phyloP scores from a whole-genome alignment of 2,888 invertebrate genomes.

The Fragum sueziense region DNA sequence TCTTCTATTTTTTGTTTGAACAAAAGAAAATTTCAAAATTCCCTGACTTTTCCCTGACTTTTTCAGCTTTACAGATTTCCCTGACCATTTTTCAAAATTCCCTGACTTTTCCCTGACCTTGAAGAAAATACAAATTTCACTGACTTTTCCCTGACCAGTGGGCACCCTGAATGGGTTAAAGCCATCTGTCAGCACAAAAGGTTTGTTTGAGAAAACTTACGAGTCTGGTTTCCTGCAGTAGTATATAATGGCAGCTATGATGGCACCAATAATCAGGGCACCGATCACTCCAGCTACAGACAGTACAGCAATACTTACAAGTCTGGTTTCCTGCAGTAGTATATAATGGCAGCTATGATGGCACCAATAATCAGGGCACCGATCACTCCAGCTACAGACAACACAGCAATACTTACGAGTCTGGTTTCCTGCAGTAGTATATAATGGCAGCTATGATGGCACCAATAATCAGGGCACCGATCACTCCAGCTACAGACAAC shows the following conservation, averaged over 20 bases:
- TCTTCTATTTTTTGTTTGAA: too few species aligned
- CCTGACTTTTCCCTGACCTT: too few species aligned
- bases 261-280: constrained; percentile 4
- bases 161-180: too few species aligned
- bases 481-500: constrained; percentile 33
- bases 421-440: constrained; percentile 28
- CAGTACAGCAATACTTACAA: constrained; percentile 20
- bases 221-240: constrained; percentile 20
- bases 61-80: too few species aligned
- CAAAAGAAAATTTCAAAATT: too few species aligned
- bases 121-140: too few species aligned
- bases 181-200: too few species aligned
- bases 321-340: constrained; percentile 22
- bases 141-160: too few species aligned
- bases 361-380: constrained; percentile 12
- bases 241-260: constrained; percentile 1
- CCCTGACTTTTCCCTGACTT: too few species aligned
- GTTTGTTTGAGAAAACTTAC: constrained; percentile 16
- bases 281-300: constrained; percentile 33
- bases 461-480: constrained; percentile 19
- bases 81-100: too few species aligned
- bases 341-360: neutral
- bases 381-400: constrained; percentile 34
- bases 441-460: neutral
- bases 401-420: constrained; percentile 44